Conservation (phyloP, 2,888 invertebrate genomes). For the Sympetrum striolatum region DNA sequence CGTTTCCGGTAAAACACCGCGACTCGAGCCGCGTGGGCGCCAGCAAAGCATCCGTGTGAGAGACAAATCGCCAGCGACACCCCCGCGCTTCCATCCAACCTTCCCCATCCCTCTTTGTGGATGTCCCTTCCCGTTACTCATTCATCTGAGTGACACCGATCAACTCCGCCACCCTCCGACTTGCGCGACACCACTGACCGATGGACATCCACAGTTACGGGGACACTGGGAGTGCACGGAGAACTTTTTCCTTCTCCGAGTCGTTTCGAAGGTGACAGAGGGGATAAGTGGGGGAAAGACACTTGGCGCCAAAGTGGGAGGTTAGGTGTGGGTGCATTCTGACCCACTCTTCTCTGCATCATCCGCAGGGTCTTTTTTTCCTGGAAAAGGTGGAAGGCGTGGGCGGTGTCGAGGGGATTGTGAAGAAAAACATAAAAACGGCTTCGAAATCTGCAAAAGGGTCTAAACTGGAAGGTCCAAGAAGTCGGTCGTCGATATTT, state of each 20-base stretch:
- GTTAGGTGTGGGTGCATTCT: background rate
- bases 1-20: background rate
- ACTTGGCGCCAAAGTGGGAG: conserved; percentile 1
- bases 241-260: background rate
- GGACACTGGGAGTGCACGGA: background rate
- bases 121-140: background rate
- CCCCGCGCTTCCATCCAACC: background rate
- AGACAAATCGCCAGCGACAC: background rate
- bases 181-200: background rate
- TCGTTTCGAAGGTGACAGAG: background rate
- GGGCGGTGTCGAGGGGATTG: background rate
- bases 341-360: background rate
- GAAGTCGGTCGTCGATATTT: background rate
- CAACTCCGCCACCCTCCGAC: background rate
- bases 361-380: background rate
- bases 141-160: background rate
- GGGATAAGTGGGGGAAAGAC: background rate
- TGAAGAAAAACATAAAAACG: background rate
- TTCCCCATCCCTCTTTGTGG: background rate
- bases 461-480: background rate
- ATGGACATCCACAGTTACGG: background rate
- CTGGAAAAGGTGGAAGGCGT: background rate
- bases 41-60: background rate
- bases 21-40: background rate
- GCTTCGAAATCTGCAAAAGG: background rate